Evolutionary conservation across 2,888 invertebrate species (phyloP).

Genomic region (Ypsolopha sequella): DNA sequence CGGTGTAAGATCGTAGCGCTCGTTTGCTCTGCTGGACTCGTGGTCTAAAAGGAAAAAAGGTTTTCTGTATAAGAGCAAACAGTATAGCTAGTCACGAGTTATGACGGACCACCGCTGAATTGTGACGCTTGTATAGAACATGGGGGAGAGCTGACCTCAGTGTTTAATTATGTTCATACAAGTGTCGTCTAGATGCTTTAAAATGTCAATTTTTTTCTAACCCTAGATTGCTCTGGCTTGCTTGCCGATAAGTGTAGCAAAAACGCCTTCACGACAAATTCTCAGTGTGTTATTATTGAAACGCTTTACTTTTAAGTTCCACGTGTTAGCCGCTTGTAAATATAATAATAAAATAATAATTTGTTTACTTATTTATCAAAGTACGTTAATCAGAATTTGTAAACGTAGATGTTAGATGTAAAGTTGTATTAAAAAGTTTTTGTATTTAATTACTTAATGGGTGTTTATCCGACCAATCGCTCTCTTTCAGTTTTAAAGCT

Average conservation of each 20-base stretch:
- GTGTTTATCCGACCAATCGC: slow-evolving; percentile 63
- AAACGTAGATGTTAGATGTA: slow-evolving; percentile 68
- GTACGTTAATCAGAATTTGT: slow-evolving; percentile 59
- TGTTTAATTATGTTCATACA: neutral
- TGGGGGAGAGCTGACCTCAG: slow-evolving; percentile 11
- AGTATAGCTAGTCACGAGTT: slow-evolving; percentile 61
- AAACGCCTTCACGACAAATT: slow-evolving; percentile 66
- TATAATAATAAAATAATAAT: slow-evolving; percentile 47
- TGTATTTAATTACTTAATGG: slow-evolving; percentile 58
- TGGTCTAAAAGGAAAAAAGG: slow-evolving; percentile 66
- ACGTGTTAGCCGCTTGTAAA: slow-evolving; percentile 68
- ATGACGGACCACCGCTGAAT: slow-evolving; percentile 59
- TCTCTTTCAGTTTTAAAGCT: slow-evolving; percentile 57
- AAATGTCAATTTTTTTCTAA: slow-evolving; percentile 5
- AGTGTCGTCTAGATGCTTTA: slow-evolving; percentile 10
- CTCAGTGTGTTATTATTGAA: slow-evolving; percentile 71
- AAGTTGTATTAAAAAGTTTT: slow-evolving; percentile 66
- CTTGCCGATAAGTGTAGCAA: slow-evolving; percentile 57
- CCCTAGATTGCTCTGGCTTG: slow-evolving; percentile 40
- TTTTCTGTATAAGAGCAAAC: slow-evolving; percentile 62
- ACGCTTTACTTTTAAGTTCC: slow-evolving; percentile 64
- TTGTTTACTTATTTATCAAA: slow-evolving; percentile 69
- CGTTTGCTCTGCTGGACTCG: slow-evolving; percentile 63
- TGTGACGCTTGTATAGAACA: slow-evolving; percentile 14
- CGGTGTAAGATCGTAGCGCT: slow-evolving; percentile 62